phyloP scores from a whole-genome alignment of 2,797 vertebrate genomes.

The Bradypodion pumilum region DNA sequence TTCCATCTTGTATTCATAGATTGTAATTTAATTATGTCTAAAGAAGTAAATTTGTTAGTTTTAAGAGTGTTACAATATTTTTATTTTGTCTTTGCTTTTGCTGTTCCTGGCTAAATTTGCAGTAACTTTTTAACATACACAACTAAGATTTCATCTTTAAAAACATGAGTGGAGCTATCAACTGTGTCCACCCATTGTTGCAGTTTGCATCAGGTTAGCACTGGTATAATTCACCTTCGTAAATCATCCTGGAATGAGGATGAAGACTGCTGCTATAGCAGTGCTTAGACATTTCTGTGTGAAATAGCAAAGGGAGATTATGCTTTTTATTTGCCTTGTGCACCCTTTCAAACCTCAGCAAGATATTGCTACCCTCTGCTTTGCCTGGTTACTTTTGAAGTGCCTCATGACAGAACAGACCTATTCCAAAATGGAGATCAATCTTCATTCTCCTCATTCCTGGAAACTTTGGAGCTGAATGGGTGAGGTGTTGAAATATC shows the following conservation, averaged over 20 bases:
- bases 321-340: conserved; percentile 20
- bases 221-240: conserved; percentile 17
- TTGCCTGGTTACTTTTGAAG: conserved; percentile 31
- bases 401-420: conserved; percentile 23
- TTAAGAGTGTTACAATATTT: too few relatives aligned
- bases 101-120: not conserved
- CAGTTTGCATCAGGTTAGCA: conserved; percentile 11
- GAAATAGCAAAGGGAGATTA: conserved; percentile 14
- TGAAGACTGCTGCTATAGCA: conserved; percentile 4
- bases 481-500: conserved; percentile 42
- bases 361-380: conserved; percentile 20
- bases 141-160: not conserved
- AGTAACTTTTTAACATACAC: not conserved
- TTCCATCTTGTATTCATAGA: too few relatives aligned
- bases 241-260: conserved; percentile 28
- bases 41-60: too few relatives aligned
- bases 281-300: conserved; percentile 32
- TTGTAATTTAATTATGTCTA: too few relatives aligned
- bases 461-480: conserved; percentile 29
- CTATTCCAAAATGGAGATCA: conserved; percentile 22
- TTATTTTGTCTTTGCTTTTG: too few relatives aligned
- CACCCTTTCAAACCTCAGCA: conserved; percentile 16
- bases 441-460: conserved; percentile 48
- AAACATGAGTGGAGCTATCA: conserved; percentile 3
- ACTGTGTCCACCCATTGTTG: not conserved